These are phyloP conservation scores for Aulostomus chinensis DNA, from an alignment of 2,797 vertebrate species.

Conservation along the genomic window DNA sequence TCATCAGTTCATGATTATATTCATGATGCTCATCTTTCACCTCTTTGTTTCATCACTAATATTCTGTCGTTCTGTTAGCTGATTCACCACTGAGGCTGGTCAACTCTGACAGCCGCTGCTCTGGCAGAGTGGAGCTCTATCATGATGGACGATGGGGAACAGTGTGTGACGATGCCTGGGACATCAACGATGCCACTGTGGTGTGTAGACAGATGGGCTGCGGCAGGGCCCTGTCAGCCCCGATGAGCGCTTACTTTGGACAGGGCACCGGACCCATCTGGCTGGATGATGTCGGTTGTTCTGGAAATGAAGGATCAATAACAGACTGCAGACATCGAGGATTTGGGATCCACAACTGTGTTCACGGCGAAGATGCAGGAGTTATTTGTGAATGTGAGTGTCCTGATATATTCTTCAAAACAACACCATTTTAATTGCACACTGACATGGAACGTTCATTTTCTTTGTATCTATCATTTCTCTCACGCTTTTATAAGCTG, in stretches of 20 bases:
- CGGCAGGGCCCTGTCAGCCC: conserved; percentile 37
- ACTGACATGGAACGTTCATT: too few relatives aligned
- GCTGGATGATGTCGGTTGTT: conserved; percentile 56
- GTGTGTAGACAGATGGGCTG: conserved; percentile 63
- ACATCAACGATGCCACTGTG: conserved; percentile 35
- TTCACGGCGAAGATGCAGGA: conserved; percentile 40
- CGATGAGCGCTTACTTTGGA: conserved; percentile 27
- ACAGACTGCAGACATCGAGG: conserved; percentile 35
- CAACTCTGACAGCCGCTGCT: conserved; percentile 29
- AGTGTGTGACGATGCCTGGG: conserved; percentile 61
- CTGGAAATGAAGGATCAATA: conserved; percentile 34
- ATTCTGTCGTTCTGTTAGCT: conserved; percentile 1
- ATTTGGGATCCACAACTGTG: conserved; percentile 51
- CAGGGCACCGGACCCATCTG: conserved; percentile 57
- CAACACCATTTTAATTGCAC: too few relatives aligned
- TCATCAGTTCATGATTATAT: neutral
- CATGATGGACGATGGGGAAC: conserved; percentile 50
- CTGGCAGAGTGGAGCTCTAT: conserved; percentile 64
- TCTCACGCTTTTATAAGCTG: neutral
- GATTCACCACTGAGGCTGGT: conserved; percentile 37
- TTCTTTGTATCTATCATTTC: too few relatives aligned
- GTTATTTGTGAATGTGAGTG: too few relatives aligned
- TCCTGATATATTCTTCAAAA: too few relatives aligned
- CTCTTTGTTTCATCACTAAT: neutral
- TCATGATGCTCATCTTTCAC: too few relatives aligned